These are phyloP conservation scores for Dynastes tityus DNA, from an alignment of 2,888 invertebrate genomes.

Conservation along the genomic window DNA sequence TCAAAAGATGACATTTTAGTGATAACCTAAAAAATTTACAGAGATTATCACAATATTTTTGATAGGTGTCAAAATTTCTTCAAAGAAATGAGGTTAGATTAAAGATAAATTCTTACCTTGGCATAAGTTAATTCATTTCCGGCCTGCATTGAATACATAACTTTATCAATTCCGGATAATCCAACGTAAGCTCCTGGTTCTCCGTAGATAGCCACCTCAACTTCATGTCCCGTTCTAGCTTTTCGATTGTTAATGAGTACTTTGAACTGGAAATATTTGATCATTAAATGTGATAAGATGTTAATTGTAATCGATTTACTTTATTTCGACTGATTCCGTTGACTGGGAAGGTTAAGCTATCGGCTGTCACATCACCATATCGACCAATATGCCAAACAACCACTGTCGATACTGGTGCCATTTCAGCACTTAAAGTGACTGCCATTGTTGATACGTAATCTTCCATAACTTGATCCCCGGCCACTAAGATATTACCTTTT, in stretches of 20 bases:
- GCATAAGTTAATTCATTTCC: slow-evolving; percentile 92
- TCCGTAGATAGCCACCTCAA: slow-evolving; percentile 94
- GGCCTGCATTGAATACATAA: slow-evolving; percentile 94
- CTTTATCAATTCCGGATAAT: slow-evolving; percentile 90
- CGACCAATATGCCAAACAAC: slow-evolving; percentile 90
- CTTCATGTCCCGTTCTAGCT: slow-evolving; percentile 92
- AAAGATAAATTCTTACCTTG: slow-evolving; percentile 72
- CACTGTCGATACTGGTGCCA: slow-evolving; percentile 94
- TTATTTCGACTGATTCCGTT: slow-evolving; percentile 96
- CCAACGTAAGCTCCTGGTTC: slow-evolving; percentile 96
- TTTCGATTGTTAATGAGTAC: slow-evolving; percentile 93
- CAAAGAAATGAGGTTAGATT: no score
- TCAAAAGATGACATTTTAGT: slow-evolving; percentile 92
- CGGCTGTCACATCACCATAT: slow-evolving; percentile 90
- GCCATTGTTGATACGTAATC: slow-evolving; percentile 86
- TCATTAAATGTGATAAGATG: background rate
- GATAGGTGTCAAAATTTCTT: background rate
- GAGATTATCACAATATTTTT: background rate
- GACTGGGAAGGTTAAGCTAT: slow-evolving; percentile 96
- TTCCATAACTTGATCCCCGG: slow-evolving; percentile 89
- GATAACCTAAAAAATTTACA: slow-evolving; percentile 74
- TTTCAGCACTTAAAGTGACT: slow-evolving; percentile 86
- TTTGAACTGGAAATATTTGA: slow-evolving; percentile 76
- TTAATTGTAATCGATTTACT: slow-evolving; percentile 68
- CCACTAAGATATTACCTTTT: slow-evolving; percentile 90